A percentile compares a stretch with the other conserved stretches of the same genome.
Evolutionary conservation across 2,888 invertebrate species (phyloP).

Genomic region (Epiblema foenella): DNA sequence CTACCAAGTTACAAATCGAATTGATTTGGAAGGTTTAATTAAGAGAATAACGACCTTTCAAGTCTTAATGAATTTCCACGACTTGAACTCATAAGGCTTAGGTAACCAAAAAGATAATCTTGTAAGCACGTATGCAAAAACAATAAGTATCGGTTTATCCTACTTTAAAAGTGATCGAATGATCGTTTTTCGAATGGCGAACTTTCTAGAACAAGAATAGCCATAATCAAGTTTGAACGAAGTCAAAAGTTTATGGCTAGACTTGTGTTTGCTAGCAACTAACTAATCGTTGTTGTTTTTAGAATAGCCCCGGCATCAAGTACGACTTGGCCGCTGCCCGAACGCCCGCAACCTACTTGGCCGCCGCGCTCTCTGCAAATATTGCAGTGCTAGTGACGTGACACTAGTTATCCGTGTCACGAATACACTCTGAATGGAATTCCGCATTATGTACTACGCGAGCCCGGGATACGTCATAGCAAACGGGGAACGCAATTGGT

Average conservation of each 20-base stretch:
- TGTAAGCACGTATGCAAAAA: no score
- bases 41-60: no score
- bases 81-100: no score
- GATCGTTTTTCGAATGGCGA: background rate
- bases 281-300: background rate
- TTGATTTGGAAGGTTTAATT: no score
- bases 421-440: conserved; percentile 38
- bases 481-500: no score
- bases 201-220: conserved; percentile 2
- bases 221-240: background rate
- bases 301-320: conserved; percentile 39
- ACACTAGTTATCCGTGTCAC: conserved; percentile 42
- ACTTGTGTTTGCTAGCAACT: conserved; percentile 6
- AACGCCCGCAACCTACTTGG: conserved; percentile 57
- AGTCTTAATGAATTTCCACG: no score
- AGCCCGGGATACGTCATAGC: background rate
- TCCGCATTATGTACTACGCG: conserved; percentile 20
- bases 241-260: conserved; percentile 7
- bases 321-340: conserved; percentile 46
- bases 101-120: no score
- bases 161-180: background rate
- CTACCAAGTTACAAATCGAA: no score
- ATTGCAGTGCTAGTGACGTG: conserved; percentile 34
- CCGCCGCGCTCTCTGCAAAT: conserved; percentile 46
- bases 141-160: no score